A percentile compares a stretch with the other conserved stretches of the same genome.
These are phyloP conservation scores for Hirtodrosophila alboralis DNA, from an alignment of 2,888 invertebrate genomes.

Conservation along the genomic window DNA sequence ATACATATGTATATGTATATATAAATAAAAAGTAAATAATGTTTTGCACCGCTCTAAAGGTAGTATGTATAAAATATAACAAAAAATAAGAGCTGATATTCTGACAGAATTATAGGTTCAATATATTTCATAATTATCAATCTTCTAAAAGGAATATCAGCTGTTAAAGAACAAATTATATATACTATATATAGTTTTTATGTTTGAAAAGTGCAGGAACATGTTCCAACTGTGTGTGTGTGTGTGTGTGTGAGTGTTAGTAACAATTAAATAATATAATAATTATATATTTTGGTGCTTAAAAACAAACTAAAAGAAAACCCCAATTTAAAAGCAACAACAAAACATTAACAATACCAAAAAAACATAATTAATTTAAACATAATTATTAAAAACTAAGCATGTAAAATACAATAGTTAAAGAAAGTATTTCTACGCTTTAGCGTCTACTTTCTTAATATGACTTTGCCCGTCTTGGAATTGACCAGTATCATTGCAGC, in stretches of 20 bases:
- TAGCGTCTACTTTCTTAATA: conserved; percentile 81
- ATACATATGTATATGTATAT: conserved; percentile 13
- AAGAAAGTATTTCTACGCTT: conserved; percentile 2
- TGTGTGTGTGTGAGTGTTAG: conserved; percentile 54
- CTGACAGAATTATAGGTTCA: no score
- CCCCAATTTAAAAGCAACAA: conserved; percentile 41
- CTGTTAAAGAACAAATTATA: conserved; percentile 25
- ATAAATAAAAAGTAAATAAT: conserved; percentile 28
- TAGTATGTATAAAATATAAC: conserved; percentile 12
- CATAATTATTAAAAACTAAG: conserved; percentile 17
- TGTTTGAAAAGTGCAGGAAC: conserved; percentile 70
- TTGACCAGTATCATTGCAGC: conserved; percentile 82
- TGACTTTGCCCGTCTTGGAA: conserved; percentile 84
- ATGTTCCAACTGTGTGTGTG: conserved; percentile 59
- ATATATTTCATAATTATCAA: no score
- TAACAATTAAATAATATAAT: conserved; percentile 63
- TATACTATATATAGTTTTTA: conserved; percentile 10
- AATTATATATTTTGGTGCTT: conserved; percentile 29
- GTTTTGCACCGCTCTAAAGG: conserved; percentile 26
- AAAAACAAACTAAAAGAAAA: conserved; percentile 27
- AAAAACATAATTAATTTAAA: conserved; percentile 23
- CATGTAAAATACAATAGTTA: conserved; percentile 43
- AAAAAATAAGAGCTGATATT: conserved; percentile 21
- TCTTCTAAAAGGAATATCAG: conserved; percentile 2
- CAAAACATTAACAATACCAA: conserved; percentile 54